Base-by-base conservation (phyloP, 2,888 invertebrate species). In the Scaptomyza polygonia region DNA sequence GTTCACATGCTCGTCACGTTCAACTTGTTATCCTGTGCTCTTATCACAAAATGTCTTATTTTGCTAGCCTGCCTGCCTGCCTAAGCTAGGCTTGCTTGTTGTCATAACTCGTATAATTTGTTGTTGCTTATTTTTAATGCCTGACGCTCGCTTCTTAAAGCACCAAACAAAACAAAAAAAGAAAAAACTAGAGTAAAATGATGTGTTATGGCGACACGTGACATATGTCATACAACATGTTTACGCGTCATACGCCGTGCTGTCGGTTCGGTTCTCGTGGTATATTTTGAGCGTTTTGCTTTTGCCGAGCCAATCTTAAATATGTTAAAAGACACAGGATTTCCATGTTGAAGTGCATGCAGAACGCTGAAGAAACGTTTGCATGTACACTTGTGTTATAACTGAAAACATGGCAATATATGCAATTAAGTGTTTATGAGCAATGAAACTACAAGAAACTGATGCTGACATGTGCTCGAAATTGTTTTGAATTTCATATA, bases 1-100 rank as follows among this genome's bases (percentile, higher is more conserved):
- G 64, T 69, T 32, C 57, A 57, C 65, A 79, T 78, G 69, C 78
- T 77, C 68, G 68, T 80, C 81, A 79, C 81, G 79, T 79, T 74
- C 68, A 73, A 80, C 81, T 78, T 78, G 79, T 80, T 80, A 79
- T 79, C 79, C 65, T 80, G 66, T 68, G 68, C 67, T 71, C 81
- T 80, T 77, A 79, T 80, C 79, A 70, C 77, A 80, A 69, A 80
- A 80, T 77, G 81, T 79, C 79, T 79, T 74, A 80, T 67, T 79
- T 77, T 74, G 78, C 70, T 64, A 66, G 72, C 47, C 56, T 65
- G 68, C 34, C 27, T 57, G 47, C 36, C 40, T 16, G n/a, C n/a
- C n/a, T n/a, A n/a, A 16, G 16, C 39, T 58, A 47, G 42, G 8
- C 57, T 61, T 44, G 65, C 71, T 57, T 53, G 53, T 69, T 78